Evolutionary conservation across 2,113 vertebrate species (phyloP), one percentile per base, ranked within the genome.

Genomic region (Zapornia atra): DNA sequence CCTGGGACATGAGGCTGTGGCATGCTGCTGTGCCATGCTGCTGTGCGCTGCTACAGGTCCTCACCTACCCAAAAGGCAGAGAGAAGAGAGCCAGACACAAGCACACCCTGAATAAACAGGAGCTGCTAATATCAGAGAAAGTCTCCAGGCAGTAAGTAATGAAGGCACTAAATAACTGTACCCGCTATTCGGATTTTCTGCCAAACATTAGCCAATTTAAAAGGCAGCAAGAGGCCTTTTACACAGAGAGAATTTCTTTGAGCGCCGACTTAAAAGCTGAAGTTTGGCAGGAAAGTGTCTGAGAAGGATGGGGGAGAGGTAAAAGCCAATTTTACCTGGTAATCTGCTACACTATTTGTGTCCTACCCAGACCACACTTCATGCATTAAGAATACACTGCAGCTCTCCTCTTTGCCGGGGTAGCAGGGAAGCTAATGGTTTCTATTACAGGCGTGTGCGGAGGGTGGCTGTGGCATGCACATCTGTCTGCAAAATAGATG

Each of bases 201-300:
- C 96, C 96, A 94, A 96, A 96, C 97, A 88, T 96, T 94, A 90
- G 95, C 92, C 95, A 96, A 96, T 97, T 97, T 96, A 96, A 97
- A 96, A 95, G 95, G 97, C 96, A 97, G 96, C 97, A 97, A 97
- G 98, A 97, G 98, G 98, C 97, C 97, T 98, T 97, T 97, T 97
- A 94, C 36, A 63, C 90, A 34, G 95, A 80, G 96, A 96, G 96
- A 96, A 97, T 97, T 94, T 97, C 97, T 97, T 97, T 95, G 97
- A 98, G 97, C 77, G 63, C 96, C 76, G 96, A 91, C 97, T 98
- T 98, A 95, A 97, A 98, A 98, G 97, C 98, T 94, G 93, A 90
- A 97, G 96, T 97, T 98, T 98, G 98, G 98, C 98, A 98, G 98
- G 96, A 78, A 97, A 97, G 96, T 97, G 97, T 97, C 96, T 94